These are phyloP conservation scores for Amphiura filiformis DNA, from an alignment of 35 echinoderm and acorn worm genomes.

Conservation along the genomic window DNA sequence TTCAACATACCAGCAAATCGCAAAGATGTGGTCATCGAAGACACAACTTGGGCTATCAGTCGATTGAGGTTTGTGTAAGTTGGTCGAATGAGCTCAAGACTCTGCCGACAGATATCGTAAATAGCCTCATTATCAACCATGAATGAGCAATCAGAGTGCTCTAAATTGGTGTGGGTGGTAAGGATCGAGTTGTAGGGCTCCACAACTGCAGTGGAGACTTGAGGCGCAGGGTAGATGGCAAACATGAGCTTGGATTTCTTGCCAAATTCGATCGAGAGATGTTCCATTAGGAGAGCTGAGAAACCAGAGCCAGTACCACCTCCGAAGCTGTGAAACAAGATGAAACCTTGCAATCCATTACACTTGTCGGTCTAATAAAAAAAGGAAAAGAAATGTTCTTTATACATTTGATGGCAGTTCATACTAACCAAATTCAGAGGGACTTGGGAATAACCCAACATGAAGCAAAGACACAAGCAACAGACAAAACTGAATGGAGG, in stretches of 20 bases:
- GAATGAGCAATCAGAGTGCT: constrained; percentile 51
- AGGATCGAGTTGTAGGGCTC: constrained; percentile 56
- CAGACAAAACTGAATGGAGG: no score
- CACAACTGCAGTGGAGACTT: constrained; percentile 45
- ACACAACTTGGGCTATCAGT: no score
- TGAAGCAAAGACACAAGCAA: no score
- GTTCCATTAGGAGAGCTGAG: constrained; percentile 32
- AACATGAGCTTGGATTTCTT: no score
- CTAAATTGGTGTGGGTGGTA: constrained; percentile 45
- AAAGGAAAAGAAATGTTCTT: no score
- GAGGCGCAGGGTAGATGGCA: constrained; percentile 41
- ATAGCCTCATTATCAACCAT: no score
- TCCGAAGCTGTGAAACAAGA: background rate
- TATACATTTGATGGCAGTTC: no score
- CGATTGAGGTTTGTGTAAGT: constrained; percentile 48
- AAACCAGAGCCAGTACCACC: constrained; percentile 37
- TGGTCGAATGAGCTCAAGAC: constrained; percentile 35
- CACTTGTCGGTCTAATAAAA: background rate
- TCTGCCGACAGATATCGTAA: no score
- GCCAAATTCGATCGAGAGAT: constrained; percentile 53
- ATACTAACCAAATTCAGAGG: no score
- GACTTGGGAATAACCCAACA: no score
- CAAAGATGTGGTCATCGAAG: background rate
- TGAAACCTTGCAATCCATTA: background rate
- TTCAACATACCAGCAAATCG: constrained; percentile 52